Evolutionary conservation across 2,888 invertebrate species (phyloP).

Genomic region (Aquatica leii): DNA sequence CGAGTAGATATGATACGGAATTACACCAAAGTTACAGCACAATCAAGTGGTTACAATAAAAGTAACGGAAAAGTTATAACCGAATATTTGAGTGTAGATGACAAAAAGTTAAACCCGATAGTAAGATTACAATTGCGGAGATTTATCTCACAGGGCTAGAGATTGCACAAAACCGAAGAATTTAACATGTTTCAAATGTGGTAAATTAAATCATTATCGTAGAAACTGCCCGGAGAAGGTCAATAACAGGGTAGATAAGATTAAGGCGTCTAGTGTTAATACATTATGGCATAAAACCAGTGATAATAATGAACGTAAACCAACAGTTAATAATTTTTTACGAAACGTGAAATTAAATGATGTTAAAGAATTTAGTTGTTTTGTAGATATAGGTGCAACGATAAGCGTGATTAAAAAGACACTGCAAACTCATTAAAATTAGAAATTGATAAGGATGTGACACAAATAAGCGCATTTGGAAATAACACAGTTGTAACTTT

Average conservation of each 20-base stretch:
- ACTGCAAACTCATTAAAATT: too few relatives aligned
- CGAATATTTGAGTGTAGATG: too few relatives aligned
- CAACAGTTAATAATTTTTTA: not conserved
- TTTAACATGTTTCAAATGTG: too few relatives aligned
- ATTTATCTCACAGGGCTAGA: not conserved
- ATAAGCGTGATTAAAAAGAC: too few relatives aligned
- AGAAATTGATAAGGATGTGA: too few relatives aligned
- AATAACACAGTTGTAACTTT: too few relatives aligned
- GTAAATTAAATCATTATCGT: too few relatives aligned
- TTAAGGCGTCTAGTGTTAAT: not conserved
- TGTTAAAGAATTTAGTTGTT: too few relatives aligned
- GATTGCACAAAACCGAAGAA: not conserved
- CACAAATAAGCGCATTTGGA: not conserved
- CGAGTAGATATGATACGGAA: too few relatives aligned
- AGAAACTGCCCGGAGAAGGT: not conserved
- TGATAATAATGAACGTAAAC: not conserved
- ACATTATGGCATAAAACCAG: not conserved
- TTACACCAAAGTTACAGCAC: not conserved
- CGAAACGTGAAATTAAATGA: not conserved
- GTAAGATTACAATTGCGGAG: too few relatives aligned
- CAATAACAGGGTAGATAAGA: too few relatives aligned
- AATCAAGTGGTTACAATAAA: not conserved
- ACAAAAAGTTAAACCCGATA: too few relatives aligned
- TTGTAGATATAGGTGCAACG: slow-evolving; percentile 3
- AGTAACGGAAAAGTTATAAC: not conserved